Percentiles rank a stretch among this genome's conserved stretches.
Evolutionary conservation across 2,888 invertebrate genomes (phyloP).

Genomic region (Yponomeuta cagnagella): DNA sequence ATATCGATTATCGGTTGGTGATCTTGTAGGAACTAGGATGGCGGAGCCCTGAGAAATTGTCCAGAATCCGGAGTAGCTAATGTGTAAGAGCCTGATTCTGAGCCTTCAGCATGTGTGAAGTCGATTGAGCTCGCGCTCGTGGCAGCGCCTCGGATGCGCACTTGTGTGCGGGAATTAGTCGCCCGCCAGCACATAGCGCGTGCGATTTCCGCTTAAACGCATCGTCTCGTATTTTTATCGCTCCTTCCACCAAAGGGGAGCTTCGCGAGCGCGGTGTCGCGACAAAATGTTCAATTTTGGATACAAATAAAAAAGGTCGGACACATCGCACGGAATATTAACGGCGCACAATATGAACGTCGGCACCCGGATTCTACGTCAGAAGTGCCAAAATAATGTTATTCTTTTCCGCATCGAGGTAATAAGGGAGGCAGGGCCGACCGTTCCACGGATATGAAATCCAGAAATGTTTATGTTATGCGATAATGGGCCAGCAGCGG

Average conservation of each 20-base stretch:
- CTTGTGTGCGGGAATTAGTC: conserved; percentile 8
- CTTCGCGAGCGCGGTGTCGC: conserved; percentile 57
- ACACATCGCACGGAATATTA: conserved; percentile 72
- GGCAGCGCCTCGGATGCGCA: neutral
- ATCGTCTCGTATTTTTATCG: conserved; percentile 63
- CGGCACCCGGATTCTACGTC: conserved; percentile 72
- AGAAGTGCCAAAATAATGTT: conserved; percentile 73
- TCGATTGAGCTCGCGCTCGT: neutral
- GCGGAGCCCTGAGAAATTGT: no score
- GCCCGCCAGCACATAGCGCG: conserved; percentile 32
- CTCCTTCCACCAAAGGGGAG: conserved; percentile 54
- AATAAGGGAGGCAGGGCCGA: conserved; percentile 64
- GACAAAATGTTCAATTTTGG: conserved; percentile 76
- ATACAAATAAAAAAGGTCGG: conserved; percentile 76
- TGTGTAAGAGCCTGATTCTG: no score
- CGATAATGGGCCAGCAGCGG: conserved; percentile 58
- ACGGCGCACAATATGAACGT: conserved; percentile 73
- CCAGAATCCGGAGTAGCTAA: no score
- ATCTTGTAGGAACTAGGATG: no score
- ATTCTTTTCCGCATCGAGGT: conserved; percentile 71
- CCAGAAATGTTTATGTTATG: conserved; percentile 69
- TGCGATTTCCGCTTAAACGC: conserved; percentile 47
- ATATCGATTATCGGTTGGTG: no score
- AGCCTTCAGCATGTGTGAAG: neutral
- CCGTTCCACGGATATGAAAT: conserved; percentile 72